phyloP scores from a whole-genome alignment of 2,888 invertebrate genomes.

The Cryptophagus acutangulus region DNA sequence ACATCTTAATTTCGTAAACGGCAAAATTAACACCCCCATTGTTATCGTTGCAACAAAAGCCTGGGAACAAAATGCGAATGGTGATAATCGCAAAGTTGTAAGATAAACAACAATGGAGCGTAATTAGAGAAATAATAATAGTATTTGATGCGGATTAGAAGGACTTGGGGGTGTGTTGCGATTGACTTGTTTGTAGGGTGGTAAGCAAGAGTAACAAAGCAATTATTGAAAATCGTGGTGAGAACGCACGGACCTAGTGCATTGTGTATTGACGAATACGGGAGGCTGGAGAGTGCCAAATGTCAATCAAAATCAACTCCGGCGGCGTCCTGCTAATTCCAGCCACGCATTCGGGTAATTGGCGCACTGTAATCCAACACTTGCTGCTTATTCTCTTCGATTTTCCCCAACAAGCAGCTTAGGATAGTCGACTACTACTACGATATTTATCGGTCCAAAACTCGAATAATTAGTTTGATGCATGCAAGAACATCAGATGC shows the following conservation, averaged over 20 bases:
- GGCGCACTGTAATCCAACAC: constrained; percentile 46
- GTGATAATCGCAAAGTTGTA: no score
- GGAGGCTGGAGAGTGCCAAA: constrained; percentile 12
- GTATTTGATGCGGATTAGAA: constrained; percentile 29
- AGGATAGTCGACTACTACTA: constrained; percentile 30
- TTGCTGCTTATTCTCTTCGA: constrained; percentile 34
- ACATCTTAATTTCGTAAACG: no score
- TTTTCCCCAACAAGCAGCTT: constrained; percentile 39
- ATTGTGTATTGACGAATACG: background rate
- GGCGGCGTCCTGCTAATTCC: constrained; percentile 23
- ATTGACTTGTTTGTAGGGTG: constrained; percentile 27
- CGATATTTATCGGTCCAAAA: constrained; percentile 26
- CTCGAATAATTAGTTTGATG: constrained; percentile 36
- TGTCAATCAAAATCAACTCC: constrained; percentile 13
- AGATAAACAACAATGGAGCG: constrained; percentile 26
- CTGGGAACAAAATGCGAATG: no score
- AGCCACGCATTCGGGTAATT: constrained; percentile 40
- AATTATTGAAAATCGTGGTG: constrained; percentile 31
- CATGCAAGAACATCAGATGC: constrained; percentile 5
- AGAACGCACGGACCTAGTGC: constrained; percentile 7
- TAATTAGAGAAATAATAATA: constrained; percentile 31
- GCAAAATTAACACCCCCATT: no score
- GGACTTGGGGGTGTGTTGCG: constrained; percentile 18
- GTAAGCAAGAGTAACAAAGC: constrained; percentile 26
- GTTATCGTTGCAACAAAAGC: no score